Evolutionary conservation across 2,888 invertebrate species (phyloP), one percentile per base, ranked within the genome.

Genomic region (Acanthococcus lagerstroemiae): DNA sequence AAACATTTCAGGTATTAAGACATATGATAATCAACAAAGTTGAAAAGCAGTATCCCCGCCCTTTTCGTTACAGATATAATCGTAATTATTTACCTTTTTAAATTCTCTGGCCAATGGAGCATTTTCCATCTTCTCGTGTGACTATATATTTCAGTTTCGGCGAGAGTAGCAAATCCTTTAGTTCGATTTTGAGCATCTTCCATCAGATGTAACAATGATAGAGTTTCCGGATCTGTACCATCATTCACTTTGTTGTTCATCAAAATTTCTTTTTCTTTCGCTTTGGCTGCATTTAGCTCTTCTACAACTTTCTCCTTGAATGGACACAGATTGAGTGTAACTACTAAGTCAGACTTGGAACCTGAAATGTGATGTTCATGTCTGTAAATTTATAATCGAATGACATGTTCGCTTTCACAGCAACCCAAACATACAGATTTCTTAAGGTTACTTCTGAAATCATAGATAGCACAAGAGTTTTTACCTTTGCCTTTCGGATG

Each of bases 61-160:
- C n/a, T n/a, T n/a, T n/a, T n/a, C n/a, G n/a, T n/a, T n/a, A n/a
- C n/a, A n/a, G n/a, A n/a, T n/a, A n/a, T n/a, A n/a, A n/a, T n/a
- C n/a, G n/a, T n/a, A n/a, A n/a, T n/a, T n/a, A n/a, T n/a, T 52
- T 68, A 73, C 73, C 70, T 93, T 94, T 73, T 87, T 89, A 74
- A 96, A 95, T 77, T 96, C 95, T 74, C 90, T 90, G 74, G 93
- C 95, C 77, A 90, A 95, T 5, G 93, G 89, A 90, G 72, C 83
- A 82, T 67, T 82, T 83, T 67, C 78, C 77, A 48, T 79, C 76
- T 70, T 7, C 65, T 69, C 3, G 67, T 26, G 21, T 69, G 69
- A 74, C 72, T 24, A 70, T 25, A 72, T 63, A 4, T 76, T 56
- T 76, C 75, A 24, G 77, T 78, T 65, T 78, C 78, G 1, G 78